phyloP scores from a whole-genome alignment of 2,888 invertebrate genomes.

The Scotopteryx bipunctaria region DNA sequence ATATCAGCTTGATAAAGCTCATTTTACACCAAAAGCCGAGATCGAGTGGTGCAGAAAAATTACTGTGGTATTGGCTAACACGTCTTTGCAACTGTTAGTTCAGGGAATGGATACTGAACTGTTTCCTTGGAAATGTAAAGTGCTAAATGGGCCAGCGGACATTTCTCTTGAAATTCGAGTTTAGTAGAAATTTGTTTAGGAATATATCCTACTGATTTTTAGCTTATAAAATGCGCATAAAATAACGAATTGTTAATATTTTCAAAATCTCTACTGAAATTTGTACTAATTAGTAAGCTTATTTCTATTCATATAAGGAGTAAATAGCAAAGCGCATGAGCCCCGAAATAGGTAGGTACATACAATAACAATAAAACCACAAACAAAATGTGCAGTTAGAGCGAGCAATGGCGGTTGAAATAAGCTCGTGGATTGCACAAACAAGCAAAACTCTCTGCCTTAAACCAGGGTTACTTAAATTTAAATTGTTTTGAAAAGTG shows the following conservation, averaged over 20 bases:
- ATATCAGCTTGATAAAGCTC: too few relatives aligned
- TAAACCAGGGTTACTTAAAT: not conserved
- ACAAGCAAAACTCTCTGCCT: not conserved
- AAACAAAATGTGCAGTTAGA: not conserved
- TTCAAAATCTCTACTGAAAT: too few relatives aligned
- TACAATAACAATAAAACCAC: not conserved
- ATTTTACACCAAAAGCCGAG: not conserved
- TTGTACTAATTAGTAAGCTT: too few relatives aligned
- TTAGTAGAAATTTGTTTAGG: too few relatives aligned
- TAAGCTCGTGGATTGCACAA: slow-evolving; percentile 1
- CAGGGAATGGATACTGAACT: slow-evolving; percentile 10
- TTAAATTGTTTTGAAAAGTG: not conserved
- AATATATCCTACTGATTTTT: too few relatives aligned
- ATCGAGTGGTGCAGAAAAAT: not conserved
- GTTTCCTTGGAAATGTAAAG: not conserved
- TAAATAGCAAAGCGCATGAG: too few relatives aligned
- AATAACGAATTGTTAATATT: too few relatives aligned
- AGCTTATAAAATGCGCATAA: too few relatives aligned
- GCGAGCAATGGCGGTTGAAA: slow-evolving; percentile 7
- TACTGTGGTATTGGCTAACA: not conserved
- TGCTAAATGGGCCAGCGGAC: not conserved
- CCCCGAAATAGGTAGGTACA: too few relatives aligned
- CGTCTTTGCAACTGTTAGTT: slow-evolving; percentile 14
- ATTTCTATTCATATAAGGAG: too few relatives aligned
- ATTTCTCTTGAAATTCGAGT: too few relatives aligned